Percentiles rank a stretch among this genome's conserved stretches.
These are phyloP conservation scores for Plectropomus leopardus DNA, from an alignment of 2,113 vertebrate genomes.

Conservation along the genomic window DNA sequence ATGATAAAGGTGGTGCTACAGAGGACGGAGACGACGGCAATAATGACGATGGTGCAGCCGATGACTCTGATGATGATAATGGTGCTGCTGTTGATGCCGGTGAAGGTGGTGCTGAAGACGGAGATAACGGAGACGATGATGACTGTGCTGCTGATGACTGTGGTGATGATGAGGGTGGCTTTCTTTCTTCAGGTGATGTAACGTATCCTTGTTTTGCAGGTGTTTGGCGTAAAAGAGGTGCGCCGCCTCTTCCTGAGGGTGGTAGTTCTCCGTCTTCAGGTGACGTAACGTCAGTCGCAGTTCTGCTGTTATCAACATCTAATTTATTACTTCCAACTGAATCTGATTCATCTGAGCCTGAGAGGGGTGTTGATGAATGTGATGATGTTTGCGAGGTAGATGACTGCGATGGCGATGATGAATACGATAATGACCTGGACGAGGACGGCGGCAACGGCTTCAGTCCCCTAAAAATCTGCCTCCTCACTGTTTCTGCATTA, in stretches of 20 bases:
- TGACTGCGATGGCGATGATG: not conserved
- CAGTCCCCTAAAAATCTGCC: constrained; percentile 34
- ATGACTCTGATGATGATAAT: no score
- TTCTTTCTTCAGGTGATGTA: no score
- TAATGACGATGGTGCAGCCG: no score
- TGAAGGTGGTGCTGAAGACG: no score
- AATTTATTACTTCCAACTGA: constrained; percentile 7
- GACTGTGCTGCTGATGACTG: no score
- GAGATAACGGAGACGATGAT: no score
- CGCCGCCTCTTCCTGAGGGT: not conserved
- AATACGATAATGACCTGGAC: not conserved
- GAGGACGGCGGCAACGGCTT: constrained; percentile 25
- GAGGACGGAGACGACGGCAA: no score
- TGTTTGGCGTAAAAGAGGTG: not conserved
- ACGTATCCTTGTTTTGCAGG: constrained; percentile 5
- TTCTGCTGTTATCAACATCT: not conserved
- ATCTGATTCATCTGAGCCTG: constrained; percentile 23
- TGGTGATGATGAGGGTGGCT: no score
- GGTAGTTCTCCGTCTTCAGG: not conserved
- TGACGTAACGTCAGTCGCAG: not conserved
- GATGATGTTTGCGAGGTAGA: no score
- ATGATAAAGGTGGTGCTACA: no score
- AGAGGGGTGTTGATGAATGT: constrained; percentile 2
- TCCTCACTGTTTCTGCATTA: constrained; percentile 29
- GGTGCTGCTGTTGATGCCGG: no score